Base-by-base conservation (phyloP, 2,888 invertebrate species). In the Drosophila parthenogenetica region DNA sequence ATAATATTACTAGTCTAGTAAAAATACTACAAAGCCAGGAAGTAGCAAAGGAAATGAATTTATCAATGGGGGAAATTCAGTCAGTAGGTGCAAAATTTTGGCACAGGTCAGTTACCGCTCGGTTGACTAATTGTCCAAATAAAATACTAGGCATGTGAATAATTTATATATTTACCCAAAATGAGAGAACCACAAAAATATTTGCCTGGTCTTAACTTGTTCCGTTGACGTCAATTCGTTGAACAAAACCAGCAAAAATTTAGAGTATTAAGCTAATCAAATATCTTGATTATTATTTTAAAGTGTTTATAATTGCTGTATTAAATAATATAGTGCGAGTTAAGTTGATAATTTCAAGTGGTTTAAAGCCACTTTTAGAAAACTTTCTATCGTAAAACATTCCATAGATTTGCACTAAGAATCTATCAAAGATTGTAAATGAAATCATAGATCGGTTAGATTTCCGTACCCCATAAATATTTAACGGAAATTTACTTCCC, bases 211-310 rank as follows among this genome's bases (percentile, higher is more conserved):
- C 54, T 43, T 45, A 22, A 49, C 22, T 45, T 45, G 55, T 80
- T 62, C 53, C 60, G 58, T 68, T 76, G 60, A 68, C 73, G 84
- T 83, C 81, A 79, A 39, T 45, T 16, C 11, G 13, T 40, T 61
- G 29, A 39, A 55, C 22, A 22, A 19, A 29, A 16, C 14, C 39
- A 16, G 29, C 2, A 43, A 39, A 29, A 14, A n/a, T 13, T 35
- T 35, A 35, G 16, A 11, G 14, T 22, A 37, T 35, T 43, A 29
- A 7, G 43, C 16, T 25, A 48, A 29, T 39, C 45, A 5, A 25
- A 50, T 45, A 49, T 49, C 48, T 35, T 37, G 45, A 55, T 55
- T 42, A 17, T 32, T 19, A 14, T 19, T 45, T 45, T 55, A 3
- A 45, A 22, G 57, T 39, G 22, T 35, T 35, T 22, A 13, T 57